Evolutionary conservation across 2,888 invertebrate species (phyloP), one percentile per base, ranked within the genome.

Genomic region (Abrostola tripartita): DNA sequence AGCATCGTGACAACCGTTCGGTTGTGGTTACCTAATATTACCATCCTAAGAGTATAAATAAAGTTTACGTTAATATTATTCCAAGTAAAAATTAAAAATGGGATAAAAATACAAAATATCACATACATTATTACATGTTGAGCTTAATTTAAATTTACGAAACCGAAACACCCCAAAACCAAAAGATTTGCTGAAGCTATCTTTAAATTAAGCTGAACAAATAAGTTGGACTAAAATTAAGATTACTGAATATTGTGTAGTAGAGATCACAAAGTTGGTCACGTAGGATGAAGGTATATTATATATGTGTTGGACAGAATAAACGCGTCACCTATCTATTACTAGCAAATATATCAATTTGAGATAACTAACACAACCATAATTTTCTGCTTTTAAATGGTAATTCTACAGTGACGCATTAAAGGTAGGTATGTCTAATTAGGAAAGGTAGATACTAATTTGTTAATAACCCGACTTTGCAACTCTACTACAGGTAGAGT

Each of bases 81-180:
- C 85, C 83, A 85, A 84, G 84, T 88, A 86, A 90, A 91, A 88
- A 87, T 83, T 88, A 89, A 92, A 89, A 87, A 77, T 56, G 87
- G 90, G 90, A 85, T 89, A 90, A 91, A 90, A 92, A 90, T 90
- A 91, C 90, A 94, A 94, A 95, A 95, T 95, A 95, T 95, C 95
- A 95, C 95, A 95, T 92, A 95, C 95, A 94, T 92, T 90, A 90
- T 92, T 93, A 93, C 88, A 90, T 91, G 94, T 94, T 93, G 93
- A 94, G 95, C 94, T 94, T 93, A 94, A 94, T 94, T 94, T 92
- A 93, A 93, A 91, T 88, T 44, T 47, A 47, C 76, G 82, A 86
- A 88, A 81, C 78, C 71, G 65, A 81, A 83, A 79, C 84, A 85
- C 84, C 88, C 86, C 85, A 83, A 80, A 76, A 71, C 83, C 84